Base-by-base conservation (phyloP, 2,113 vertebrate genomes). In the Catharus bicknelli region DNA sequence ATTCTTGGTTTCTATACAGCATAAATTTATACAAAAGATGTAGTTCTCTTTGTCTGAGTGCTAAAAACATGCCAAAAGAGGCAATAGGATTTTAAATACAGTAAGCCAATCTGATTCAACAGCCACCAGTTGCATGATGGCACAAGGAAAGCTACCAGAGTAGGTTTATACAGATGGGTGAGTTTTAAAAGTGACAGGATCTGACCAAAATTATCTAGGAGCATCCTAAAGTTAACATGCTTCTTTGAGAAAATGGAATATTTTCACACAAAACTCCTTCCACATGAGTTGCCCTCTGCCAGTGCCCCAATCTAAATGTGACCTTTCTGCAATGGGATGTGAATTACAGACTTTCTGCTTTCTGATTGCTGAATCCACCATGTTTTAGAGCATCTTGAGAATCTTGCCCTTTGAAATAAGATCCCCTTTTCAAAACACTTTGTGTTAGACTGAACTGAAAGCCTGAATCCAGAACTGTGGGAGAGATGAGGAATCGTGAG, bases 31-130 rank as follows among this genome's bases (percentile, higher is more conserved):
- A 3, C n/a, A 70, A 69, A 91, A 69, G 13, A 43, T 55, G 40
- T 16, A 68, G 26, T 32, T 59, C 17, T 15, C 34, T 63, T 58
- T 83, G 43, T 58, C 57, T 61, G 59, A 73, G 12, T 30, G 58
- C 7, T 76, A 88, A 53, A 94, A 79, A 17, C 29, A 72, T 7
- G 75, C 29, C 27, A 88, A 68, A 92, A 86, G 36, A 81, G n/a
- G 25, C 2, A 5, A n/a, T 23, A 40, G 61, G 42, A 45, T 63
- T 77, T 68, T 54, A 68, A 68, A 83, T 58, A 7, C 7, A 25
- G 5, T 22, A 48, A 73, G 14, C 6, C 17, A 48, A 3, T 61
- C 61, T 70, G 66, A 38, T 83, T 74, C 25, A 66, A 57, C 14
- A 64, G 43, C n/a, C 38, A 48, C 9, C 22, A 27, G 53, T 13